Conservation (phyloP, 2,113 vertebrate species). For the Poeciliopsis retropinna region DNA sequence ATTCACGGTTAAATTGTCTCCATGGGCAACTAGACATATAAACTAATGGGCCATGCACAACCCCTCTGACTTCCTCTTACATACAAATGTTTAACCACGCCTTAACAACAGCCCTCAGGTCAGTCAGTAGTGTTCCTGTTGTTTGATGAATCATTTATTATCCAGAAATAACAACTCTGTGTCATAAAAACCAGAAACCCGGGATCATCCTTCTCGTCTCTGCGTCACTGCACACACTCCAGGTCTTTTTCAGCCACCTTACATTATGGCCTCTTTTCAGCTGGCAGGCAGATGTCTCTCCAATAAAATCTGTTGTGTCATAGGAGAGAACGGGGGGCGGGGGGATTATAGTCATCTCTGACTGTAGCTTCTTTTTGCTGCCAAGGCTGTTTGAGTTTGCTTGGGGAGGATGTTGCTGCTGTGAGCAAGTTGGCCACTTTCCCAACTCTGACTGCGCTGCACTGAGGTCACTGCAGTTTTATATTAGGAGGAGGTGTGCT, state of each 20-base stretch:
- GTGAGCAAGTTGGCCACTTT: slow-evolving; percentile 65
- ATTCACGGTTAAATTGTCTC: slow-evolving; percentile 31
- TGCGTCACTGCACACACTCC: slow-evolving; percentile 31
- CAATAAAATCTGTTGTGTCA: slow-evolving; percentile 58
- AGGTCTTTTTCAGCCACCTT: slow-evolving; percentile 37
- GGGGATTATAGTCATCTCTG: slow-evolving; percentile 49
- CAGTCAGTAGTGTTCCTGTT: slow-evolving; percentile 18
- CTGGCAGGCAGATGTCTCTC: slow-evolving; percentile 61
- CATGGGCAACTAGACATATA: slow-evolving; percentile 24
- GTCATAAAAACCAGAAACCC: neutral
- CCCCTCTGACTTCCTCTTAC: slow-evolving; percentile 41
- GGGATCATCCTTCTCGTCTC: neutral
- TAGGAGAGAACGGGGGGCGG: slow-evolving; percentile 2
- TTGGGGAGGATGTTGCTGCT: slow-evolving; percentile 47
- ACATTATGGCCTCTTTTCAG: slow-evolving; percentile 28
- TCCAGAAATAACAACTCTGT: neutral
- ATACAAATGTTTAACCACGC: slow-evolving; percentile 35
- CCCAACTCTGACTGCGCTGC: slow-evolving; percentile 41
- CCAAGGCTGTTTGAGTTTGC: slow-evolving; percentile 50
- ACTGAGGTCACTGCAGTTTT: slow-evolving; percentile 64
- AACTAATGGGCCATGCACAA: slow-evolving; percentile 34
- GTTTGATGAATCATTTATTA: slow-evolving; percentile 41
- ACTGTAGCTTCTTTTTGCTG: slow-evolving; percentile 31
- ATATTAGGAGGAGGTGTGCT: slow-evolving; percentile 32
- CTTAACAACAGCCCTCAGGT: slow-evolving; percentile 32